These are phyloP conservation scores for Drosophila mauritiana DNA, from an alignment of 1,140 invertebrate species.

Conservation along the genomic window DNA sequence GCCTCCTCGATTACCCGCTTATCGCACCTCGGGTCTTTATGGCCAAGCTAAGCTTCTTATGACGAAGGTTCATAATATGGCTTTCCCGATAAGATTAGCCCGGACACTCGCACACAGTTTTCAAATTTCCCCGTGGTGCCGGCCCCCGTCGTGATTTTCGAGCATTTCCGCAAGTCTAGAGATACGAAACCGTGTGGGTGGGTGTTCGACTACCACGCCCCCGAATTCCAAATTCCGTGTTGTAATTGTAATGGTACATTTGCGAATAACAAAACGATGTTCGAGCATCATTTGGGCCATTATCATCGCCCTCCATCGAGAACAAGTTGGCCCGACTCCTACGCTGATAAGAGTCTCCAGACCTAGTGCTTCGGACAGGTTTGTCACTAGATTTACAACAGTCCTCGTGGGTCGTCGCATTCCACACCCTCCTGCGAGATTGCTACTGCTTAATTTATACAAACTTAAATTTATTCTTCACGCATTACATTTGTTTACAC, in stretches of 20 bases:
- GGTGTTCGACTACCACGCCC: neutral
- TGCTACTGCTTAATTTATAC: slow-evolving; percentile 52
- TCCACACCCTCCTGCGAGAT: neutral
- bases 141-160: neutral
- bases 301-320: slow-evolving; percentile 29
- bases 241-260: slow-evolving; percentile 40
- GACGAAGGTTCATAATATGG: slow-evolving; percentile 26
- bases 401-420: slow-evolving; percentile 15
- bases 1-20: slow-evolving; percentile 25
- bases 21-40: slow-evolving; percentile 44
- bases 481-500: slow-evolving; percentile 60
- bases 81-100: slow-evolving; percentile 46
- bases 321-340: slow-evolving; percentile 16
- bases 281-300: slow-evolving; percentile 3
- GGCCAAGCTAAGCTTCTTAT: slow-evolving; percentile 56
- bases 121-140: neutral
- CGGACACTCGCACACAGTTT: neutral
- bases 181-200: neutral
- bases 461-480: slow-evolving; percentile 72
- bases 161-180: neutral
- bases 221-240: slow-evolving; percentile 1
- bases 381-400: slow-evolving; percentile 55
- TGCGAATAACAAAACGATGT: slow-evolving; percentile 24
- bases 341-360: slow-evolving; percentile 29
- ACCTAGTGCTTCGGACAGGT: slow-evolving; percentile 45